phyloP scores from a whole-genome alignment of 2,113 vertebrate species.

The Petromus typicus region DNA sequence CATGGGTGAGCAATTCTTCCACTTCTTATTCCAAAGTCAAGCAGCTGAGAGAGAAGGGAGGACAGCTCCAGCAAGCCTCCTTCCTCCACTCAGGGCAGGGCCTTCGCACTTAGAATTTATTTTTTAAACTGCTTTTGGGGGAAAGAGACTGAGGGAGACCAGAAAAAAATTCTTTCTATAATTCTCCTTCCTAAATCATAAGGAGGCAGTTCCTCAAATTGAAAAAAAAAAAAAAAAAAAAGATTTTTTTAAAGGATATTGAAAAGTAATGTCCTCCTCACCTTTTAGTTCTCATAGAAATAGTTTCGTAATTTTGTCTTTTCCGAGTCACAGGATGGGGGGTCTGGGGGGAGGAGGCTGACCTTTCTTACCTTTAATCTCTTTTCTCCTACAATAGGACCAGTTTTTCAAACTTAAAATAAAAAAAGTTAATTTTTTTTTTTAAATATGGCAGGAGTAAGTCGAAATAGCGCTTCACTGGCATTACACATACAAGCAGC shows the following conservation, averaged over 20 bases:
- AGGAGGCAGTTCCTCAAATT: background rate
- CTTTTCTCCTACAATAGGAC: background rate
- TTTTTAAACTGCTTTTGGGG: background rate
- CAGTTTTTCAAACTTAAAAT: conserved; percentile 39
- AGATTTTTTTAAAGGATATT: background rate
- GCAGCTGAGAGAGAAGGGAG: background rate
- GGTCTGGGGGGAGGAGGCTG: background rate
- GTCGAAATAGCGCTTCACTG: background rate
- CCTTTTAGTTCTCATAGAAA: background rate
- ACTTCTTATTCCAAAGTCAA: conserved; percentile 33
- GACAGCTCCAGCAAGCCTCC: background rate
- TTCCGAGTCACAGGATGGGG: background rate
- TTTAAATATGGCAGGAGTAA: background rate
- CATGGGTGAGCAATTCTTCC: background rate
- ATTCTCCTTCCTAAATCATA: conserved; percentile 12
- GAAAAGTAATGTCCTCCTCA: background rate
- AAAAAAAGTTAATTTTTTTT: background rate
- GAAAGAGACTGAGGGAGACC: background rate
- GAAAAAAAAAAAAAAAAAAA: too few relatives aligned
- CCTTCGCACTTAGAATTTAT: background rate
- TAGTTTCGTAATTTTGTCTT: conserved; percentile 34
- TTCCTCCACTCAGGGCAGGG: background rate
- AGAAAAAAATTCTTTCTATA: background rate
- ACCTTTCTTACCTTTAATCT: background rate
- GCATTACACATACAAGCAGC: conserved; percentile 26